Conservation (phyloP, 2,113 vertebrate species). For the Sylvia atricapilla region DNA sequence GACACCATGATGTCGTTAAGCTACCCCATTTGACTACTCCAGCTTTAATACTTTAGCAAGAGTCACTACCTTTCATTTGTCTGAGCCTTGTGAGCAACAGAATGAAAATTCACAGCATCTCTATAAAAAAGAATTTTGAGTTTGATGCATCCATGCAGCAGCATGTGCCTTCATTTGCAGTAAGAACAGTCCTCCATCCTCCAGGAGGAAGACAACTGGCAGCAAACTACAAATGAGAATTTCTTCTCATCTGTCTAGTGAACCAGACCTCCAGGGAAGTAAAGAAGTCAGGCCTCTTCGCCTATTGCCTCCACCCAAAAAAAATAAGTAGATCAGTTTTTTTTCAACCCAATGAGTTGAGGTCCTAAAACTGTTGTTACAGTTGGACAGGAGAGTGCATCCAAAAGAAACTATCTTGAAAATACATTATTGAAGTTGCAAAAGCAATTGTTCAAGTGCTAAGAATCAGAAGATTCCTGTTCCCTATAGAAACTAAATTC, state of each 20-base stretch:
- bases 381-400: not conserved
- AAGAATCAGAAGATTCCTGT: not conserved
- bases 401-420: not conserved
- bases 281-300: not conserved
- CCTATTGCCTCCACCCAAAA: not conserved
- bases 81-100: not conserved
- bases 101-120: not conserved
- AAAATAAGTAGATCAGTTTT: not conserved
- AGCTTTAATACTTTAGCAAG: not conserved
- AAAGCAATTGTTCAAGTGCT: not conserved
- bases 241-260: not conserved
- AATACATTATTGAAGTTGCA: conserved; percentile 9
- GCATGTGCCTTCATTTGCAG: not conserved
- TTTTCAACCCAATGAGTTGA: not conserved
- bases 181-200: not conserved
- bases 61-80: not conserved
- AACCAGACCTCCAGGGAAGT: not conserved
- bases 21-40: not conserved
- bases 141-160: not conserved
- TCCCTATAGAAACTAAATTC: not conserved
- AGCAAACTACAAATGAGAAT: not conserved
- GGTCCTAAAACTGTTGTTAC: not conserved
- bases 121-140: not conserved
- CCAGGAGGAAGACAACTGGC: not conserved
- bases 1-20: not conserved